Percentiles rank a stretch among this genome's conserved stretches.
phyloP scores from a whole-genome alignment of 2,797 vertebrate species.

The Sebastes iracundus region DNA sequence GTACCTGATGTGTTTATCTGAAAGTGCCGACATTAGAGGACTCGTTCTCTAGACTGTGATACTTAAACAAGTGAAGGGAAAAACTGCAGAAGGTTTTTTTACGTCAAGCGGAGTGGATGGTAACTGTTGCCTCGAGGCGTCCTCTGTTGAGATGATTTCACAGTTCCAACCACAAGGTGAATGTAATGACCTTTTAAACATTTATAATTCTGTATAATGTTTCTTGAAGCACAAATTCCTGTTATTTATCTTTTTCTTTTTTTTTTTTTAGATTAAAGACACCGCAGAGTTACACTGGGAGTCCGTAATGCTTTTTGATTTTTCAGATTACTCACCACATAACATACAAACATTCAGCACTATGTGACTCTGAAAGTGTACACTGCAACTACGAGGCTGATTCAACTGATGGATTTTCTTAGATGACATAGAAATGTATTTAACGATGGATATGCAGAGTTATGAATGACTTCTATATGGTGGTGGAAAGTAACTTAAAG shows the following conservation, averaged over 20 bases:
- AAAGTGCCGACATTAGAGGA: conserved; percentile 25
- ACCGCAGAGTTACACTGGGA: conserved; percentile 15
- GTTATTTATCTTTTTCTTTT: conserved; percentile 60
- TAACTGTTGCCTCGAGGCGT: not conserved
- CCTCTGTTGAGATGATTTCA: conserved; percentile 1
- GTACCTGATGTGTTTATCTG: conserved; percentile 10
- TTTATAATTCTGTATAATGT: conserved; percentile 66
- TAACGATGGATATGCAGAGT: not conserved
- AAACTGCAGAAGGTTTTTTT: not conserved
- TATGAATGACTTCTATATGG: not conserved
- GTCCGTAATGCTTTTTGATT: not conserved
- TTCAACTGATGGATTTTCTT: not conserved
- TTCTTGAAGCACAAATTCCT: conserved; percentile 70
- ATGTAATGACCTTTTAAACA: conserved; percentile 60
- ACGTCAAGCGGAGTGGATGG: not conserved
- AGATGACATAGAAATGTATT: not conserved
- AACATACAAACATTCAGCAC: not conserved
- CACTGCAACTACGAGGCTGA: not conserved
- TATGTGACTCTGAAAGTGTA: not conserved
- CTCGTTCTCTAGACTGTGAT: not conserved
- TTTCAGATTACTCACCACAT: not conserved
- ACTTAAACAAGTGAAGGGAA: not conserved
- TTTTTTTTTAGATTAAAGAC: conserved; percentile 76
- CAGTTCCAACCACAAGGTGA: conserved; percentile 44
- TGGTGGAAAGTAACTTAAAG: not conserved